Conservation (phyloP, 2,888 invertebrate genomes). For the Furcula furcula region DNA sequence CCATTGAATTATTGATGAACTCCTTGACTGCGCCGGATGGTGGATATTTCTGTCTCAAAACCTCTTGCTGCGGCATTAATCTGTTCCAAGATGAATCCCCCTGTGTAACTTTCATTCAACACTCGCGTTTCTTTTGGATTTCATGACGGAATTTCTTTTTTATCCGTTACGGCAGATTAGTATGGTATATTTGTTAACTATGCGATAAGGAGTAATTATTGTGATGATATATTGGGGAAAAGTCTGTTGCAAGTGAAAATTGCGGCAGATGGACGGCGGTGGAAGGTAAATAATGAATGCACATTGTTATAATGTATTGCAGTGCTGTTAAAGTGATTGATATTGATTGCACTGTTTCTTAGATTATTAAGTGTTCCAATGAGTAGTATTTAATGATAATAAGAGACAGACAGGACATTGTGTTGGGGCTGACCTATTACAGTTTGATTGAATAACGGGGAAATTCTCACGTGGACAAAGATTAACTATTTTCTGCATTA, state of each 20-base stretch:
- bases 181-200: too few relatives aligned
- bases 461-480: conserved; percentile 23
- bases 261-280: conserved; percentile 11
- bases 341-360: conserved; percentile 3
- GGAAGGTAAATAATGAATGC: conserved; percentile 31
- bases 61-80: background rate
- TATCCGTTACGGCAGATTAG: background rate
- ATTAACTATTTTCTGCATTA: conserved; percentile 43
- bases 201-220: conserved; percentile 8
- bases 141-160: background rate
- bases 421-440: too few relatives aligned
- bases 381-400: too few relatives aligned
- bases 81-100: background rate
- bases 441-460: too few relatives aligned
- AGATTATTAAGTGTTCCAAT: too few relatives aligned
- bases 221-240: conserved; percentile 20
- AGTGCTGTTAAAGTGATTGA: conserved; percentile 12
- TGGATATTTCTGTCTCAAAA: conserved; percentile 7
- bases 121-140: background rate
- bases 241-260: conserved; percentile 16
- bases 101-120: background rate
- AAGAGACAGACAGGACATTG: too few relatives aligned
- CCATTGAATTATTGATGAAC: conserved; percentile 1
- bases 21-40: background rate
- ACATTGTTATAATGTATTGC: too few relatives aligned